phyloP scores from a whole-genome alignment of 2,888 invertebrate species.

The Synanthedon vespiformis region DNA sequence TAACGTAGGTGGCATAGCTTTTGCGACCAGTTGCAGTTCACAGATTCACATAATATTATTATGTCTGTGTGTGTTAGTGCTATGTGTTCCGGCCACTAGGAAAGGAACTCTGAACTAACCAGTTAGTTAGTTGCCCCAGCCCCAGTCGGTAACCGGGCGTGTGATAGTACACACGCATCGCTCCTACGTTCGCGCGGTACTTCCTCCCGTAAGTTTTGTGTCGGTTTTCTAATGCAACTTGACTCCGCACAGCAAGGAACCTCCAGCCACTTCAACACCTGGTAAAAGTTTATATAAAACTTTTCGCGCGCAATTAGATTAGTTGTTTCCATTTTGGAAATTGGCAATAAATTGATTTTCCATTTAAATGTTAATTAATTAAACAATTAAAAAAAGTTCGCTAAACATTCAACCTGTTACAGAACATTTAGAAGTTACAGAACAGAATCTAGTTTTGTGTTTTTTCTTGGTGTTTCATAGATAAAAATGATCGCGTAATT shows the following conservation, averaged over 20 bases:
- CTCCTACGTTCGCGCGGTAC: conserved; percentile 20
- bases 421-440: no score
- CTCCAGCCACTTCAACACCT: background rate
- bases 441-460: background rate
- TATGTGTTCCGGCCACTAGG: conserved; percentile 7
- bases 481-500: no score
- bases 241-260: conserved; percentile 20
- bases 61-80: conserved; percentile 7
- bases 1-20: background rate
- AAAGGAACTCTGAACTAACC: no score
- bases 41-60: background rate
- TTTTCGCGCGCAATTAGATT: conserved; percentile 25
- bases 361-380: conserved; percentile 9
- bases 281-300: conserved; percentile 4
- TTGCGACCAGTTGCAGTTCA: background rate
- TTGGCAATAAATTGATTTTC: conserved; percentile 19
- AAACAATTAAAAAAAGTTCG: conserved; percentile 17
- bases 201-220: conserved; percentile 52
- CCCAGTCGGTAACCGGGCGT: conserved; percentile 38
- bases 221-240: conserved; percentile 26
- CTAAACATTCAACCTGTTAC: conserved; percentile 5
- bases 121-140: background rate
- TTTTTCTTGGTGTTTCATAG: no score
- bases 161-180: conserved; percentile 34
- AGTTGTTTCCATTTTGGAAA: conserved; percentile 27